These are phyloP conservation scores for Tethya wilhelma DNA, from an alignment of 37 sponge, comb jelly and placozoan genomes.

Conservation along the genomic window DNA sequence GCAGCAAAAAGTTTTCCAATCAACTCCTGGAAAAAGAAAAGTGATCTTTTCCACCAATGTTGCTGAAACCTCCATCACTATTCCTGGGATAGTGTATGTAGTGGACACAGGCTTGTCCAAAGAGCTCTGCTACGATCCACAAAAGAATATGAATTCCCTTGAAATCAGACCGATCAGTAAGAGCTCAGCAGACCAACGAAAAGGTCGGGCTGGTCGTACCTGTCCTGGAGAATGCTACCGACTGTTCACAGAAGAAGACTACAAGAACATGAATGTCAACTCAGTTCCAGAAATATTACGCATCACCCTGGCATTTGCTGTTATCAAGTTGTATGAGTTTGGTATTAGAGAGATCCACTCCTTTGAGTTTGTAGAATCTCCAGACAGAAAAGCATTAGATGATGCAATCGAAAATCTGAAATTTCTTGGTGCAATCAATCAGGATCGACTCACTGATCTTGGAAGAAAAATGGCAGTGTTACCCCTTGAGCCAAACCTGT, in stretches of 20 bases:
- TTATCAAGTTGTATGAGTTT: constrained; percentile 72
- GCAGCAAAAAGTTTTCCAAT: constrained; percentile 76
- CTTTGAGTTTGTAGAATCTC: constrained; percentile 81
- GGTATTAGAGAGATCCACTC: constrained; percentile 63
- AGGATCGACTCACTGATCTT: constrained; percentile 45
- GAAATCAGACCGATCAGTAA: constrained; percentile 60
- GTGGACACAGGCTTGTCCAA: constrained; percentile 86
- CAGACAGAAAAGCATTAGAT: constrained; percentile 48
- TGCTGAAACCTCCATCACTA: constrained; percentile 92
- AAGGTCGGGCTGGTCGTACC: constrained; percentile 82
- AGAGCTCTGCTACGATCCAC: constrained; percentile 70
- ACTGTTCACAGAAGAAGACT: constrained; percentile 53
- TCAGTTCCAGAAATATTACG: constrained; percentile 72
- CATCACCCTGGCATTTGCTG: constrained; percentile 58
- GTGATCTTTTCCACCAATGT: constrained; percentile 89
- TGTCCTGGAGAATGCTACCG: constrained; percentile 80
- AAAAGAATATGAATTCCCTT: constrained; percentile 72
- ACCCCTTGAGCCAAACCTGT: constrained; percentile 66
- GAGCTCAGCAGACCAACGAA: constrained; percentile 83
- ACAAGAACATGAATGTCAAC: constrained; percentile 43
- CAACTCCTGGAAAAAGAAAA: constrained; percentile 44
- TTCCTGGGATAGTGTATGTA: constrained; percentile 81
- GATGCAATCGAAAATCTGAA: constrained; percentile 63
- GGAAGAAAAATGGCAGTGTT: constrained; percentile 62
- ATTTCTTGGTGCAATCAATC: constrained; percentile 71